Conservation (phyloP, 53 echinoderm and acorn worm genomes). For the Holothuria scabra region DNA sequence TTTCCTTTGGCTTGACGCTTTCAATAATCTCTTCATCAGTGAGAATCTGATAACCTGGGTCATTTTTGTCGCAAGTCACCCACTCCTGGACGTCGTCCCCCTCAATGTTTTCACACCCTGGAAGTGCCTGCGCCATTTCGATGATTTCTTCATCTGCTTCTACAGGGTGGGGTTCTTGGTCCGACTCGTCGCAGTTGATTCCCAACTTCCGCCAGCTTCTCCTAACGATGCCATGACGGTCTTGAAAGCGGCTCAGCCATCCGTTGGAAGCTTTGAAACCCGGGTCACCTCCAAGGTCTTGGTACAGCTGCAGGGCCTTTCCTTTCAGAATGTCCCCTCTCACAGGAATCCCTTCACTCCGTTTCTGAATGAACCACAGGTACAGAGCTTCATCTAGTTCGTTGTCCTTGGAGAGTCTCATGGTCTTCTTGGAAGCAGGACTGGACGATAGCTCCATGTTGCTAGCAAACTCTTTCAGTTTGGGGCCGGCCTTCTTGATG, state of each 20-base stretch:
- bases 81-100: background rate
- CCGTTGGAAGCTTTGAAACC: background rate
- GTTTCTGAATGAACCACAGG: background rate
- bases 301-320: background rate
- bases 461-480: no score
- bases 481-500: no score
- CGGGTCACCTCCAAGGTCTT: background rate
- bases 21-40: no score
- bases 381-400: background rate
- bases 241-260: background rate
- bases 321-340: constrained; percentile 1
- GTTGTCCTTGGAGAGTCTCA: background rate
- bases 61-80: constrained; percentile 10
- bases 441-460: no score
- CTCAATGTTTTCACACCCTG: constrained; percentile 6
- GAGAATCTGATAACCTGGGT: no score
- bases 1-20: no score
- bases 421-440: no score
- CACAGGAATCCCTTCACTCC: background rate
- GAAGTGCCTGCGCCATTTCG: no score
- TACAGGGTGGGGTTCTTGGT: background rate
- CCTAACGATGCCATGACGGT: constrained; percentile 11
- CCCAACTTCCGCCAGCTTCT: constrained; percentile 6
- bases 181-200: no score
- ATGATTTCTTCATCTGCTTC: background rate